Percentiles rank a stretch among this genome's conserved stretches.
Evolutionary conservation across 2,797 vertebrate genomes (phyloP).

Genomic region (Ceryle rudis): DNA sequence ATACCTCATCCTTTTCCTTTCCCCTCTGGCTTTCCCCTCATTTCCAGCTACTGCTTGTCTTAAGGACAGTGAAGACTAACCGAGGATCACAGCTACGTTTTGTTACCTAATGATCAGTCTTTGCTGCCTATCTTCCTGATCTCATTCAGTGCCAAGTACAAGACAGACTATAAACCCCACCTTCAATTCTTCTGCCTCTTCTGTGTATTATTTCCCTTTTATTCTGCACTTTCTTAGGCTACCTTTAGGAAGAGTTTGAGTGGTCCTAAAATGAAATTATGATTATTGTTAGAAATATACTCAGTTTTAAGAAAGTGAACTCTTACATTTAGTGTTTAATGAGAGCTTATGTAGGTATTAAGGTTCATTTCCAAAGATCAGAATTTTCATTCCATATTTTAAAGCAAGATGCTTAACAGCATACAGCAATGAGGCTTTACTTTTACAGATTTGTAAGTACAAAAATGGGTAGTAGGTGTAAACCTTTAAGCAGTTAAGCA

Average conservation of each 20-base stretch:
- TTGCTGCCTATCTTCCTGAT: neutral
- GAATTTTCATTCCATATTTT: neutral
- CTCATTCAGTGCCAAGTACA: neutral
- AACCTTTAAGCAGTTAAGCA: constrained; percentile 20
- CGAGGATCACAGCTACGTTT: neutral
- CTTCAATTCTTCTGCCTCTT: neutral
- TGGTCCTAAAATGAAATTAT: neutral
- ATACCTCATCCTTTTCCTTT: neutral
- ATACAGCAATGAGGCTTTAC: neutral
- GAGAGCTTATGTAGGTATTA: neutral
- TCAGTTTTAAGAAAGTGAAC: neutral
- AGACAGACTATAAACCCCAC: neutral
- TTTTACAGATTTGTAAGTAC: neutral
- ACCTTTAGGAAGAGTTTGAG: neutral
- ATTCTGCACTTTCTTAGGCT: neutral
- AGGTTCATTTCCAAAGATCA: neutral
- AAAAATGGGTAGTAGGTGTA: neutral
- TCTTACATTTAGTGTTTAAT: neutral
- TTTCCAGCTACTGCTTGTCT: neutral
- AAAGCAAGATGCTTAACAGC: neutral
- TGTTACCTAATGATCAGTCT: neutral
- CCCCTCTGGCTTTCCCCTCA: neutral
- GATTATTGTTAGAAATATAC: neutral
- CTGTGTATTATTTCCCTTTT: neutral
- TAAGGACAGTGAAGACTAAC: neutral